These are phyloP conservation scores for Leptinotarsa texana DNA, from an alignment of 1,140 invertebrate species.

Conservation along the genomic window DNA sequence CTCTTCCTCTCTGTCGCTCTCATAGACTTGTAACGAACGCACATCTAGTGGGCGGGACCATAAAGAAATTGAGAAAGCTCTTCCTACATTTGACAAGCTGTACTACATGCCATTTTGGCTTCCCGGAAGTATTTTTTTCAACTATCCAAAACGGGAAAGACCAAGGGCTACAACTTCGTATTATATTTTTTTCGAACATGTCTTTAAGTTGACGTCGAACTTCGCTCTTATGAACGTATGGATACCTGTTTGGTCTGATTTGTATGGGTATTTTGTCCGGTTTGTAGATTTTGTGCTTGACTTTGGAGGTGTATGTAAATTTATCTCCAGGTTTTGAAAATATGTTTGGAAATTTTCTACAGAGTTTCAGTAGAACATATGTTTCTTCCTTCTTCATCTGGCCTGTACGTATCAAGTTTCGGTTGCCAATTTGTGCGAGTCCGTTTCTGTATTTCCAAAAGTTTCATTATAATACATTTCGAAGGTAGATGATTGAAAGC, in stretches of 20 bases:
- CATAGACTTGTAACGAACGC: too few relatives aligned
- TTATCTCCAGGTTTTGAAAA: slow-evolving; percentile 11
- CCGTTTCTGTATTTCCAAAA: too few relatives aligned
- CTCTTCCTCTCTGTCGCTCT: too few relatives aligned
- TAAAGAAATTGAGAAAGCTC: too few relatives aligned
- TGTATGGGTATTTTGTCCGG: slow-evolving; percentile 41
- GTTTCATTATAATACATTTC: too few relatives aligned
- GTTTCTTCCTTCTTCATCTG: slow-evolving; percentile 51
- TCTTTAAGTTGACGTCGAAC: slow-evolving; percentile 46
- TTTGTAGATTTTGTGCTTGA: slow-evolving; percentile 42
- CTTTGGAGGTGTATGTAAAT: slow-evolving; percentile 32
- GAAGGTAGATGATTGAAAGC: too few relatives aligned
- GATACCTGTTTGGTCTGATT: slow-evolving; percentile 51
- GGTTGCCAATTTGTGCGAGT: too few relatives aligned
- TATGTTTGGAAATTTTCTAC: not conserved
- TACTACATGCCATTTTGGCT: slow-evolving; percentile 47
- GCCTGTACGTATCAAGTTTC: not conserved
- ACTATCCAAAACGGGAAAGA: slow-evolving; percentile 44
- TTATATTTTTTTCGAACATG: slow-evolving; percentile 45
- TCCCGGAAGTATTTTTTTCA: slow-evolving; percentile 39
- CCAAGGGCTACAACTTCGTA: slow-evolving; percentile 52
- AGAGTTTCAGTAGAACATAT: not conserved
- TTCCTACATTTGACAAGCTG: too few relatives aligned
- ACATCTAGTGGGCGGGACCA: too few relatives aligned
- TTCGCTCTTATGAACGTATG: slow-evolving; percentile 47